A percentile compares a stretch with the other conserved stretches of the same genome.
Conservation (phyloP, 2,113 vertebrate species). For the Rhombomys opimus region DNA sequence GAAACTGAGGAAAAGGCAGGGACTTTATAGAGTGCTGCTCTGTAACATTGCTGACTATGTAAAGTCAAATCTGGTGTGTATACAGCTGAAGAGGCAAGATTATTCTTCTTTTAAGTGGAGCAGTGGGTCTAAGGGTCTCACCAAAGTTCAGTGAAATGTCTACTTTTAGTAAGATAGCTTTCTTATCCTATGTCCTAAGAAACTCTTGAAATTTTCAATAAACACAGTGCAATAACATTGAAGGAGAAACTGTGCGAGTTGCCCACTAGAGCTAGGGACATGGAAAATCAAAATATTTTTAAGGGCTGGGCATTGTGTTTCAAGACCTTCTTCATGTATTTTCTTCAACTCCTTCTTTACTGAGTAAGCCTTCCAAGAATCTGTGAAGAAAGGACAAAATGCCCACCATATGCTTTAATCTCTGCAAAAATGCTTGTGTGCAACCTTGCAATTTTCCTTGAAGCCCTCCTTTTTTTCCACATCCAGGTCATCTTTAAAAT, state of each 20-base stretch:
- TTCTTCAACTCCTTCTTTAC: not conserved
- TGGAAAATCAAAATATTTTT: too few species aligned
- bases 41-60: too few species aligned
- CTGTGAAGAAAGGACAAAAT: not conserved
- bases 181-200: not conserved
- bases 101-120: too few species aligned
- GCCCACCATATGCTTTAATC: not conserved
- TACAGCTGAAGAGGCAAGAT: too few species aligned
- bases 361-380: too few species aligned
- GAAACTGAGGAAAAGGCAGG: rapidly evolving
- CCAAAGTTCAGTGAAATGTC: not conserved
- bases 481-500: not conserved
- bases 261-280: rapidly evolving
- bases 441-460: not conserved
- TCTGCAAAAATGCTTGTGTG: not conserved
- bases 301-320: too few species aligned
- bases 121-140: not conserved
- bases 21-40: not conserved
- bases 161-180: too few species aligned
- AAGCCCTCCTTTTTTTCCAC: not conserved
- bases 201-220: not conserved
- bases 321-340: not conserved
- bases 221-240: not conserved
- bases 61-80: too few species aligned
- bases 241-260: not conserved